These are phyloP conservation scores for Bucco capensis DNA, from an alignment of 2,113 vertebrate species.

Conservation along the genomic window DNA sequence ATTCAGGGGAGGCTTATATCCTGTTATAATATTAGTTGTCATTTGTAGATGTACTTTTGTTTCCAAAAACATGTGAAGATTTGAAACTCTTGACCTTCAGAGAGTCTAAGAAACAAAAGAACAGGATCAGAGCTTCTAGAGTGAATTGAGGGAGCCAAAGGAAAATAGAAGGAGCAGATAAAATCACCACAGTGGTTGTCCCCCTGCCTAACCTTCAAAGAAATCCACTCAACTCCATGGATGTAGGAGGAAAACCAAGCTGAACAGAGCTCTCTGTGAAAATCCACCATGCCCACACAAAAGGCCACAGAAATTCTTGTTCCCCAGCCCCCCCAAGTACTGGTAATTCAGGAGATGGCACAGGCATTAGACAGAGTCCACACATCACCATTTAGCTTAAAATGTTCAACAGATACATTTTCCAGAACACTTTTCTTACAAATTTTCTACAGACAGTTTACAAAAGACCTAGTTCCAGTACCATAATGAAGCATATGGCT, in stretches of 20 bases:
- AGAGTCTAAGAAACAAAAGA: not conserved
- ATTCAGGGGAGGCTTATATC: not conserved
- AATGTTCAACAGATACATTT: not conserved
- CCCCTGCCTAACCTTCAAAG: not conserved
- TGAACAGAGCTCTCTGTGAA: not conserved
- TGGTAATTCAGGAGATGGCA: not conserved
- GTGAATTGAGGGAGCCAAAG: not conserved
- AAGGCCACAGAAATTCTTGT: not conserved
- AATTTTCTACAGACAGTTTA: not conserved
- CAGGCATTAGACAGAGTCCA: not conserved
- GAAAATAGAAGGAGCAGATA: not conserved
- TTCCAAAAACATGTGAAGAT: not conserved
- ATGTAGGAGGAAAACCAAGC: not conserved
- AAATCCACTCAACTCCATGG: not conserved
- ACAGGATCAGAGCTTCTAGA: not conserved
- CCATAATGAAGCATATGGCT: fast-evolving
- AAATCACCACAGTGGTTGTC: not conserved
- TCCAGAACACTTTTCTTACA: not conserved
- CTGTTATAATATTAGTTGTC: not conserved
- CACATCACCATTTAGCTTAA: fast-evolving
- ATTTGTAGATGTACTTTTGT: not conserved
- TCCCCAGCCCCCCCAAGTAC: not conserved
- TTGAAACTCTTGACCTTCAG: not conserved
- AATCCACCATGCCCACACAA: not conserved
- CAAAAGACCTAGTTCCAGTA: not conserved